Percentiles rank a stretch among this genome's conserved stretches.
Evolutionary conservation across 2,113 vertebrate genomes (phyloP).

Genomic region (Takifugu flavidus): DNA sequence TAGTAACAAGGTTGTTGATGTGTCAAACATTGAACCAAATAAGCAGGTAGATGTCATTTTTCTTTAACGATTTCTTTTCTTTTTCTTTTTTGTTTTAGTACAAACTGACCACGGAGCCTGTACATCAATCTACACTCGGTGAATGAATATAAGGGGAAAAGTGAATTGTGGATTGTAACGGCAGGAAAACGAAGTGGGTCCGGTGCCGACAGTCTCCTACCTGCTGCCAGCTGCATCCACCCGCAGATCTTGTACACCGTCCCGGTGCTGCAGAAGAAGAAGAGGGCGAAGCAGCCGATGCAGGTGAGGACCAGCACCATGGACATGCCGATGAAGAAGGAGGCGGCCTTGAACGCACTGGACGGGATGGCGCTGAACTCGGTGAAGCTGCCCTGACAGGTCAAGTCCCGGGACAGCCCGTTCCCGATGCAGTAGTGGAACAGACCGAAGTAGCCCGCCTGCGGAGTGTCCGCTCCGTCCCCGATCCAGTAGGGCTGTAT

Average conservation of each 20-base stretch:
- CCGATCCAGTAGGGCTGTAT: conserved; percentile 99
- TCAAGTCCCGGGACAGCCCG: conserved; percentile 91
- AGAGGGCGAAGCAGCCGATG: conserved; percentile 94
- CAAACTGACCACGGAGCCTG: too few relatives aligned
- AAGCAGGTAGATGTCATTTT: too few relatives aligned
- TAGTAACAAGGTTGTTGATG: too few relatives aligned
- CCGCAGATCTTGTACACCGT: conserved; percentile 99
- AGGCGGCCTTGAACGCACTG: conserved; percentile 95
- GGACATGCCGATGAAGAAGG: conserved; percentile 96
- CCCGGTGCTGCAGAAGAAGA: conserved; percentile 99
- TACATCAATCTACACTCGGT: too few relatives aligned
- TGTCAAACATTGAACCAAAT: too few relatives aligned
- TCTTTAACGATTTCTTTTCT: too few relatives aligned
- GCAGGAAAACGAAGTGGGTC: too few relatives aligned
- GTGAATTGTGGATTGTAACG: too few relatives aligned
- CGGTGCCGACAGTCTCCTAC: conserved; percentile 70
- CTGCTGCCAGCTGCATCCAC: conserved; percentile 98
- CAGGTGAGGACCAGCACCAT: conserved; percentile 94
- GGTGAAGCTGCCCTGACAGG: conserved; percentile 93
- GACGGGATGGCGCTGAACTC: conserved; percentile 96
- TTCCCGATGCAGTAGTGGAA: conserved; percentile 98
- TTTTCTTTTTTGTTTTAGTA: too few relatives aligned
- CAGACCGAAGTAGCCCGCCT: conserved; percentile 97
- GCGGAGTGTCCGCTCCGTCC: conserved; percentile 93
- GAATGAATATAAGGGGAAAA: too few relatives aligned